These are phyloP conservation scores for Nyctibius grandis DNA, from an alignment of 2,797 vertebrate species.

Conservation along the genomic window DNA sequence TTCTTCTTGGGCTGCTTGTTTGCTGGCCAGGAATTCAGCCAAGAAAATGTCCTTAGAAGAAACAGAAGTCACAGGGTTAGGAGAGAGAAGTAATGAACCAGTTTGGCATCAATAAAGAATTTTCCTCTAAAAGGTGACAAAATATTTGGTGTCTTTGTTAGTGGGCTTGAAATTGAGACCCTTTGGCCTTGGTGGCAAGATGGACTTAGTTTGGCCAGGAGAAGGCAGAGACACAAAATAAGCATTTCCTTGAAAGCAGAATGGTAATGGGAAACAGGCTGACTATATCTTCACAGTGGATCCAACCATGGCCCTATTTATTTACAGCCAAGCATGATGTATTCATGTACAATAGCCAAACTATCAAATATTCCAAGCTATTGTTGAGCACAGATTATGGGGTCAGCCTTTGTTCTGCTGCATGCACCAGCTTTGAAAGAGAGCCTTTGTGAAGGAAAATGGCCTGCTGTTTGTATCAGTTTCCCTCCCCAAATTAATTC, in stretches of 20 bases:
- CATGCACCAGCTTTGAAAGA: conserved; percentile 17
- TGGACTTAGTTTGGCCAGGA: neutral
- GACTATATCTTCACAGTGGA: neutral
- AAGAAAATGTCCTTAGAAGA: neutral
- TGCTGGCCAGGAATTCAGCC: neutral
- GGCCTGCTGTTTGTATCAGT: conserved; percentile 34
- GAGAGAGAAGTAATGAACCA: neutral
- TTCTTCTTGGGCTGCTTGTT: neutral
- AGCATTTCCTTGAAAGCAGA: neutral
- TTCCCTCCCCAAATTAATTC: conserved; percentile 21
- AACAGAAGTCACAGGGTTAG: neutral
- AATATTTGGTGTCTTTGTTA: neutral
- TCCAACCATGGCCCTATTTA: neutral
- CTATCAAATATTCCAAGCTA: conserved; percentile 28
- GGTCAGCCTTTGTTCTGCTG: conserved; percentile 47
- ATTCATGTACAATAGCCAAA: conserved; percentile 44
- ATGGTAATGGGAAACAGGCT: neutral
- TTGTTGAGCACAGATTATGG: conserved; percentile 11
- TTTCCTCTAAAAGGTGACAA: neutral
- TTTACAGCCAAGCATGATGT: conserved; percentile 27
- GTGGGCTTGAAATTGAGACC: neutral
- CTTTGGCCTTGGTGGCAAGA: neutral
- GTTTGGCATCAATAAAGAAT: neutral
- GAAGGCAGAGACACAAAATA: neutral
- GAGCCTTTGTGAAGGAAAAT: conserved; percentile 40